phyloP scores from a whole-genome alignment of 2,888 invertebrate species.

The Tanypteryx hageni region DNA sequence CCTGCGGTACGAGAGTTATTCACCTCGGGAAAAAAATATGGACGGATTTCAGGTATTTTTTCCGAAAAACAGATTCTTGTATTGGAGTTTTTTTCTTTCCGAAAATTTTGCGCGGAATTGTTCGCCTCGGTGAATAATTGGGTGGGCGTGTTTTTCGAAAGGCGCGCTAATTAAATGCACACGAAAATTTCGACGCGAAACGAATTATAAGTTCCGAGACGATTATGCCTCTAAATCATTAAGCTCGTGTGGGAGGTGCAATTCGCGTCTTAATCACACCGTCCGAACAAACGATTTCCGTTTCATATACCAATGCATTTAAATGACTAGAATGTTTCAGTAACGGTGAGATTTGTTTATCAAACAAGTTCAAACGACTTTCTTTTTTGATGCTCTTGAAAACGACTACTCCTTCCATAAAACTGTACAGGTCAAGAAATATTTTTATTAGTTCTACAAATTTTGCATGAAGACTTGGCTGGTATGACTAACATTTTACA shows the following conservation, averaged over 20 bases:
- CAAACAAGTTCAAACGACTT: no score
- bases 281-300: no score
- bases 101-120: background rate
- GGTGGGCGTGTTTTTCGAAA: background rate
- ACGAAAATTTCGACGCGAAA: background rate
- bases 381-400: no score
- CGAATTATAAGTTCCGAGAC: background rate
- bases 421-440: no score
- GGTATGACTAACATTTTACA: no score
- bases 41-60: background rate
- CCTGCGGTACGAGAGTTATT: background rate
- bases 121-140: slow-evolving; percentile 11
- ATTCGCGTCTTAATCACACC: no score
- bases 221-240: background rate
- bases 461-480: no score
- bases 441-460: no score
- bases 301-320: no score
- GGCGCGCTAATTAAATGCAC: background rate
- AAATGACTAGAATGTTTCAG: no score
- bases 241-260: background rate
- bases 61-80: background rate
- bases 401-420: no score
- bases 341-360: no score
- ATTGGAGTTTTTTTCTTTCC: background rate
- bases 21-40: background rate